These are phyloP conservation scores for Drosophila subquinaria DNA, from an alignment of 2,888 invertebrate species.

Conservation along the genomic window DNA sequence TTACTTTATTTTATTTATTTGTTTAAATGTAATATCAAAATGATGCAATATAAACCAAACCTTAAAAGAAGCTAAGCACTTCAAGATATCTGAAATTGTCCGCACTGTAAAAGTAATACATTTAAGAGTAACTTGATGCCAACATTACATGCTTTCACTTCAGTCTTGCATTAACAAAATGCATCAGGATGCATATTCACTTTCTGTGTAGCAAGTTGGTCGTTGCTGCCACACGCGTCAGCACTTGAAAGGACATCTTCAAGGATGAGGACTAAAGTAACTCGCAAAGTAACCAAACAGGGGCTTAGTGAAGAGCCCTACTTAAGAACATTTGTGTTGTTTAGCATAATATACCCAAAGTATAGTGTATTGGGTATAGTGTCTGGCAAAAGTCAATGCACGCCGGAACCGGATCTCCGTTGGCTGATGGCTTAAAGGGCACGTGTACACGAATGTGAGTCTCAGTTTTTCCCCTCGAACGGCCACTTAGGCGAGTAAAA, in stretches of 20 bases:
- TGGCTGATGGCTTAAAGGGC: constrained; percentile 41
- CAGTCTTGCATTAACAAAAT: not conserved
- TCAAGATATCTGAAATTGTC: not conserved
- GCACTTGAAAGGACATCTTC: constrained; percentile 33
- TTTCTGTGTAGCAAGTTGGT: constrained; percentile 25
- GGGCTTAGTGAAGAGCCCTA: constrained; percentile 69
- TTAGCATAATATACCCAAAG: constrained; percentile 30
- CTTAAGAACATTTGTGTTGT: constrained; percentile 55
- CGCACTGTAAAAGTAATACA: not conserved
- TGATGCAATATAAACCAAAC: too few relatives aligned
- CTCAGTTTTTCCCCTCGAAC: constrained; percentile 34
- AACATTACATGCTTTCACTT: not conserved
- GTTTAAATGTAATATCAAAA: too few relatives aligned
- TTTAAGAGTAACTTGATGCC: constrained; percentile 12
- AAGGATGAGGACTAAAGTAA: constrained; percentile 28
- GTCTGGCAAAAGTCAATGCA: constrained; percentile 73
- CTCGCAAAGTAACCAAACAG: constrained; percentile 60
- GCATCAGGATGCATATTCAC: constrained; percentile 1
- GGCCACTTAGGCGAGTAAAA: constrained; percentile 71
- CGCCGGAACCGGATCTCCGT: constrained; percentile 52
- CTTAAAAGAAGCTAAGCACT: not conserved
- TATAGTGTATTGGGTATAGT: constrained; percentile 30
- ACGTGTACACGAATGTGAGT: constrained; percentile 53
- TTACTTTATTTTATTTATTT: not conserved
- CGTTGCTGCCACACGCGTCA: constrained; percentile 28